phyloP scores from a whole-genome alignment of 92 coral and sea anemone genomes.

The Epizoanthus fatuus region DNA sequence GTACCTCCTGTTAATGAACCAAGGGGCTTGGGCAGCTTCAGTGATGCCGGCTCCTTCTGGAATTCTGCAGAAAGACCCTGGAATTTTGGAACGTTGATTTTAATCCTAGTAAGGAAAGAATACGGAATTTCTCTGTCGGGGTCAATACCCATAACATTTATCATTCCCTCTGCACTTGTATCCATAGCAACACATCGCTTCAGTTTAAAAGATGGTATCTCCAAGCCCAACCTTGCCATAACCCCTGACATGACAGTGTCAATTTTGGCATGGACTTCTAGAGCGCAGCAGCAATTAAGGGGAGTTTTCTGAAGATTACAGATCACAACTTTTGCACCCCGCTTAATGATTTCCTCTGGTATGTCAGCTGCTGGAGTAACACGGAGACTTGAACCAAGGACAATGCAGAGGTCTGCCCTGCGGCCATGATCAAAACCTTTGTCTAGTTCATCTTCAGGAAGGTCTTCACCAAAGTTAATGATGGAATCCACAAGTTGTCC shows the following conservation, averaged over 20 bases:
- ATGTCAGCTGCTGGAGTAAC: conserved; percentile 84
- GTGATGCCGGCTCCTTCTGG: conserved; percentile 40
- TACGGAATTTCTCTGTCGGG: conserved; percentile 56
- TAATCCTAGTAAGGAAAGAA: conserved; percentile 62
- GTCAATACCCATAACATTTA: conserved; percentile 66
- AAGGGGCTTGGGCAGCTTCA: conserved; percentile 42
- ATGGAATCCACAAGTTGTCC: conserved; percentile 83
- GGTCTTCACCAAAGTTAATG: conserved; percentile 79
- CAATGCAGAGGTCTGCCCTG: conserved; percentile 78
- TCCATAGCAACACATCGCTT: conserved; percentile 68
- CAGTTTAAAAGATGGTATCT: conserved; percentile 66
- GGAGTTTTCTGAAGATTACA: conserved; percentile 88
- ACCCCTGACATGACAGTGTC: conserved; percentile 71
- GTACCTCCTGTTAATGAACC: conserved; percentile 35
- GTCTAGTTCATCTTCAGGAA: conserved; percentile 75
- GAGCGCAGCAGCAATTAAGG: conserved; percentile 68
- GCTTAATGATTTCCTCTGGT: conserved; percentile 70
- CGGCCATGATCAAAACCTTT: conserved; percentile 59
- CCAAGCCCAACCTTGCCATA: conserved; percentile 62
- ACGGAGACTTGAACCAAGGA: conserved; percentile 85
- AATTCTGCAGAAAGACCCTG: conserved; percentile 8
- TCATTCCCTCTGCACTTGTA: conserved; percentile 33
- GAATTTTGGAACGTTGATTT: conserved; percentile 42
- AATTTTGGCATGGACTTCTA: conserved; percentile 77
- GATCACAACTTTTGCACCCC: conserved; percentile 70